These are phyloP conservation scores for Alexandromys fortis DNA, from an alignment of 2,113 vertebrate genomes.

Conservation along the genomic window DNA sequence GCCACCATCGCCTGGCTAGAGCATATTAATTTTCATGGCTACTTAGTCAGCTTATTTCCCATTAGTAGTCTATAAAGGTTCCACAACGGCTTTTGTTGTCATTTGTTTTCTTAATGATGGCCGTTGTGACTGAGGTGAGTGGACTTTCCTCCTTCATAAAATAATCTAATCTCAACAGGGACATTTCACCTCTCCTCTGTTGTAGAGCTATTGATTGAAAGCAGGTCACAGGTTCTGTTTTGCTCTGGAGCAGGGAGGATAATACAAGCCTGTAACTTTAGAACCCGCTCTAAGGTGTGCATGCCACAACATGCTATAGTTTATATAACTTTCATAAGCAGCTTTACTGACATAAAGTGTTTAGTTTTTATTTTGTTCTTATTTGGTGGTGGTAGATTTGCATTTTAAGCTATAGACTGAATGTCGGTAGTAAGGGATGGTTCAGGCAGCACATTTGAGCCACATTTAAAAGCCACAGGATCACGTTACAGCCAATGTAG, in stretches of 20 bases:
- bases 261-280: neutral
- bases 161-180: neutral
- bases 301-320: neutral
- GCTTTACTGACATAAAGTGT: neutral
- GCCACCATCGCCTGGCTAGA: neutral
- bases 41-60: neutral
- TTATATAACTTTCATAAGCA: neutral
- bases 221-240: conserved; percentile 19
- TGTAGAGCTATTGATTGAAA: conserved; percentile 16
- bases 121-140: neutral
- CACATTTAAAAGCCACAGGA: neutral
- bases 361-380: neutral
- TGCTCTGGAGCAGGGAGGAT: neutral
- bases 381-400: neutral
- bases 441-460: neutral
- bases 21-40: neutral
- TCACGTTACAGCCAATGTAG: neutral
- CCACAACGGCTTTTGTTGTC: neutral
- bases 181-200: neutral
- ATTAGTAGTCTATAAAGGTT: neutral
- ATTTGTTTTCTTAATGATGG: neutral
- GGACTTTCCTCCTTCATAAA: neutral
- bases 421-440: neutral
- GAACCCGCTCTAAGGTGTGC: neutral
- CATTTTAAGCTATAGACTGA: conserved; percentile 18